A percentile compares a stretch with the other conserved stretches of the same genome.
Conservation (phyloP, 2,888 invertebrate species). For the Pardosa pseudoannulata region DNA sequence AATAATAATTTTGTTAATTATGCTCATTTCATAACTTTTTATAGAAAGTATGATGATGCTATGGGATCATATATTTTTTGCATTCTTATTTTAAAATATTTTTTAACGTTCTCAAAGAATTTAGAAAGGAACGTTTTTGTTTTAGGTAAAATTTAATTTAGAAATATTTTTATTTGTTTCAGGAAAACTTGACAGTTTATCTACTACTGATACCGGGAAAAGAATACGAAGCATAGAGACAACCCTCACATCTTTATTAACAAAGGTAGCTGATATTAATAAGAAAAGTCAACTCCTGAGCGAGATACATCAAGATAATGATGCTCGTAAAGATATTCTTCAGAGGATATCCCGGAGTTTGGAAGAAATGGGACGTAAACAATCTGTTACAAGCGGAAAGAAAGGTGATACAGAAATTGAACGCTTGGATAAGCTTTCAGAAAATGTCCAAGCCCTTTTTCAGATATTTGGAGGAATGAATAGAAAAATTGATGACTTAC, state of each 20-base stretch:
- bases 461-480: slow-evolving; percentile 65
- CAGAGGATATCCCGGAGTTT: slow-evolving; percentile 61
- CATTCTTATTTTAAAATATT: too few relatives aligned
- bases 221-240: slow-evolving; percentile 77
- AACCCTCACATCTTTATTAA: slow-evolving; percentile 29
- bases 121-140: too few relatives aligned
- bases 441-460: slow-evolving; percentile 65
- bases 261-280: slow-evolving; percentile 61
- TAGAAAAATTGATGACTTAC: slow-evolving; percentile 62
- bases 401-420: slow-evolving; percentile 52
- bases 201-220: slow-evolving; percentile 78
- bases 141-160: too few relatives aligned
- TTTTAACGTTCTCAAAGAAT: too few relatives aligned
- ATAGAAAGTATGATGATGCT: too few relatives aligned
- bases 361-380: slow-evolving; percentile 53
- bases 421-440: slow-evolving; percentile 57
- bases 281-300: slow-evolving; percentile 54
- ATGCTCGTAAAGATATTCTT: slow-evolving; percentile 40
- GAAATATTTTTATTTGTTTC: neutral
- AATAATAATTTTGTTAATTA: too few relatives aligned
- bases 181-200: slow-evolving; percentile 74
- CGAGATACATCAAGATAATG: slow-evolving; percentile 62
- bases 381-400: slow-evolving; percentile 31
- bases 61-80: too few relatives aligned
- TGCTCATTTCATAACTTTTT: too few relatives aligned